These are phyloP conservation scores for Acanthoscelides obtectus DNA, from an alignment of 2,888 invertebrate species.

Conservation along the genomic window DNA sequence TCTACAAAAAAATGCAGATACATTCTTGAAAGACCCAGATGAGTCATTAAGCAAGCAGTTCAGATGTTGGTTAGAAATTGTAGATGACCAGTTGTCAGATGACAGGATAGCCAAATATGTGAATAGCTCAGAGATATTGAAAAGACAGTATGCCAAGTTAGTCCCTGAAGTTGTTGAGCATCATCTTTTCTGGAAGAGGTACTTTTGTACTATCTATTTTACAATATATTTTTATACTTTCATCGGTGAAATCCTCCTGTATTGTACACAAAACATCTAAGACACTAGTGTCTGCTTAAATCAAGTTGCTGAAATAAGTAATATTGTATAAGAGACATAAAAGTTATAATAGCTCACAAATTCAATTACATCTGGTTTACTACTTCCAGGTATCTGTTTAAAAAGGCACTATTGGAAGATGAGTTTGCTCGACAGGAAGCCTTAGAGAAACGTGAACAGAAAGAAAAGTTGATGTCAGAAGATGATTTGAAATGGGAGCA, in stretches of 20 bases:
- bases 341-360: too few relatives aligned
- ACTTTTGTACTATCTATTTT: conserved; percentile 5
- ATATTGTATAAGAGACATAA: too few relatives aligned
- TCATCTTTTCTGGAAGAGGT: conserved; percentile 76
- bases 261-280: too few relatives aligned
- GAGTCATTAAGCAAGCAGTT: conserved; percentile 52
- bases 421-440: conserved; percentile 65
- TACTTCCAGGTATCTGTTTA: conserved; percentile 61
- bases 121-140: conserved; percentile 50
- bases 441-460: conserved; percentile 50
- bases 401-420: conserved; percentile 72
- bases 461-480: conserved; percentile 47
- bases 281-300: too few relatives aligned
- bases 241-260: too few relatives aligned
- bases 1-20: conserved; percentile 67
- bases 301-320: too few relatives aligned
- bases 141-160: conserved; percentile 52
- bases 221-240: too few relatives aligned
- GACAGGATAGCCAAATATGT: conserved; percentile 59
- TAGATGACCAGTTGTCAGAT: conserved; percentile 53
- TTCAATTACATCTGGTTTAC: background rate
- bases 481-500: conserved; percentile 49
- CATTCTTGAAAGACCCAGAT: conserved; percentile 66
- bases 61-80: conserved; percentile 56
- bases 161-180: conserved; percentile 70